Evolutionary conservation across 2,113 vertebrate genomes (phyloP), one percentile per base, ranked within the genome.

Genomic region (Ellobius talpinus): DNA sequence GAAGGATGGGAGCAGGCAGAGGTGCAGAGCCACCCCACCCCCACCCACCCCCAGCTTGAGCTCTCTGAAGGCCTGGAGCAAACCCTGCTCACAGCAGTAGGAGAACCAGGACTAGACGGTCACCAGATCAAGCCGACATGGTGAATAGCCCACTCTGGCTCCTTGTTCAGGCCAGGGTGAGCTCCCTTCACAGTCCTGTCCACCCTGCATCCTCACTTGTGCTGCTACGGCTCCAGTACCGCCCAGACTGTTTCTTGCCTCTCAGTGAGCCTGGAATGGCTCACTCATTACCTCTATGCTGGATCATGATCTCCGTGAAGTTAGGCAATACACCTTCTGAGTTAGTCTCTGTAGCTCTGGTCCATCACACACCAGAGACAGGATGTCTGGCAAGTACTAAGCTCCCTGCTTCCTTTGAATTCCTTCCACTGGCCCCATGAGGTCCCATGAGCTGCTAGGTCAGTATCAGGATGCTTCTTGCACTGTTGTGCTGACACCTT

Each of bases 11-110:
- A 84, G n/a, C n/a, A 72, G 63, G 65, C 39, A 39, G 39, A 13
- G 31, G 45, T 33, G 31, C 16, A 5, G 72, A 61, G 33, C n/a
- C n/a, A 36, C 42, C 5, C 17, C 52, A 12, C 52, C 45, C 45
- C 45, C 45, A 45, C 45, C 45, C 0, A 6, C 45, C 4, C 45
- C 45, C 0, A 6, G 2, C 3, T 23, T 8, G 14, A 14, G 31
- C 12, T 36, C 73, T 6, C 14, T 4, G 55, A 24, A 39, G 73
- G 16, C 13, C 8, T 1, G 9, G 8, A 0, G 1, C 45, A 78
- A 17, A 55, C 8, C 0, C 61, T 21, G 16, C 4, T 11, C 23
- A 42, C 3, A 0, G 0, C 0, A 33, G 0, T 0, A 23, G 7
- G 31, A 29, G 17, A 10, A n/a, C 29, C 12, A 42, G 33, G 11